phyloP scores from a whole-genome alignment of 2,888 invertebrate genomes.

The Drosophila bunnanda region DNA sequence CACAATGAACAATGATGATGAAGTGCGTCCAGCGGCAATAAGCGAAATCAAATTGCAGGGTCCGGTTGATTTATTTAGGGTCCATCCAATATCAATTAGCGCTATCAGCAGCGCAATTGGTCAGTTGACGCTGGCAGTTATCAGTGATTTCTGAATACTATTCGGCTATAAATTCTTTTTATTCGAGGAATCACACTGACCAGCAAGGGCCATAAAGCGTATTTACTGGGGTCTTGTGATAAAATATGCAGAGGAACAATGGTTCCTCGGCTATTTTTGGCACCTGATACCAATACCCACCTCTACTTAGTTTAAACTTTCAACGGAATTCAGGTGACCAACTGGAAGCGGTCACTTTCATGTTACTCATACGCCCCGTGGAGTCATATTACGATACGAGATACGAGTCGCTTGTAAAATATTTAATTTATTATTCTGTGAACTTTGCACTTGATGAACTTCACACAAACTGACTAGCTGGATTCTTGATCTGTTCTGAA shows the following conservation, averaged over 20 bases:
- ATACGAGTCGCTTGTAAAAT: slow-evolving; percentile 51
- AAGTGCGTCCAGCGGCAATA: slow-evolving; percentile 34
- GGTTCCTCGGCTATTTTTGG: slow-evolving; percentile 60
- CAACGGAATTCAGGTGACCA: slow-evolving; percentile 12
- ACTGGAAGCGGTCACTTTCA: slow-evolving; percentile 41
- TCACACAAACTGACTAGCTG: slow-evolving; percentile 72
- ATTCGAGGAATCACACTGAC: slow-evolving; percentile 41
- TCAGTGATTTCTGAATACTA: slow-evolving; percentile 60
- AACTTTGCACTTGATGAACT: slow-evolving; percentile 34
- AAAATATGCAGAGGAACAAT: slow-evolving; percentile 35
- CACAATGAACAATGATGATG: slow-evolving; percentile 32
- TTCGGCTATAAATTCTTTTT: slow-evolving; percentile 41
- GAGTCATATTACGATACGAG: neutral
- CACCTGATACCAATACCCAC: neutral
- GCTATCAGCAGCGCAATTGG: slow-evolving; percentile 49
- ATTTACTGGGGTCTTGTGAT: slow-evolving; percentile 10
- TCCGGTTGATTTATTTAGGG: slow-evolving; percentile 38
- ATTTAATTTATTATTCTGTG: slow-evolving; percentile 47
- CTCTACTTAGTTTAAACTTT: slow-evolving; percentile 41
- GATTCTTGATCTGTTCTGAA: slow-evolving; percentile 52
- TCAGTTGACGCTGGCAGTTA: slow-evolving; percentile 60
- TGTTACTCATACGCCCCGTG: slow-evolving; percentile 44
- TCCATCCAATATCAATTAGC: slow-evolving; percentile 52
- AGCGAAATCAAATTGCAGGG: slow-evolving; percentile 38
- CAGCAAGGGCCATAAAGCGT: slow-evolving; percentile 11